A percentile compares a stretch with the other conserved stretches of the same genome.
These are phyloP conservation scores for Amphiduros pacificus DNA, from an alignment of 2,888 invertebrate species.

Conservation along the genomic window DNA sequence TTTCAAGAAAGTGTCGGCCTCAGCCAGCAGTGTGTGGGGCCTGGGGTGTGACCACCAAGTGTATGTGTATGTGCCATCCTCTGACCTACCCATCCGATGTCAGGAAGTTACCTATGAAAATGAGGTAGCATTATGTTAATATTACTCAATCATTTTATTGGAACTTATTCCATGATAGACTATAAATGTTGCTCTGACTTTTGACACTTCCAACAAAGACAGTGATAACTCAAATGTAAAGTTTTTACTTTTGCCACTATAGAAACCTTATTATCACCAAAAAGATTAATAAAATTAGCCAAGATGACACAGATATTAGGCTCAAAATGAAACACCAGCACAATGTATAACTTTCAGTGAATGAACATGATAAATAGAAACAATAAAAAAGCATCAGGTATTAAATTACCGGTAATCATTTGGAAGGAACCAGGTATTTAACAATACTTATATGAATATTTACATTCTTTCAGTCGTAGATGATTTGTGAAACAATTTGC, in stretches of 20 bases:
- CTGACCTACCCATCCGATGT: slow-evolving; percentile 87
- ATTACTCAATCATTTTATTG: background rate
- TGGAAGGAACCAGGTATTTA: background rate
- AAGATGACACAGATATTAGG: no score
- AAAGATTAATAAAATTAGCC: no score
- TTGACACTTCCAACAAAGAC: background rate
- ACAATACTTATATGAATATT: background rate
- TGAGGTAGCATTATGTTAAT: slow-evolving; percentile 65
- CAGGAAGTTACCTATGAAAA: slow-evolving; percentile 91
- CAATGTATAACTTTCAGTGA: no score
- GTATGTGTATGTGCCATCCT: slow-evolving; percentile 85
- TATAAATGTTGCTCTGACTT: background rate
- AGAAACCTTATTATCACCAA: no score
- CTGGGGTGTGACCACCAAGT: slow-evolving; percentile 91
- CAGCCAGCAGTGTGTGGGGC: slow-evolving; percentile 74
- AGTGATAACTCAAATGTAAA: no score
- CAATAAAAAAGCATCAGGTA: no score
- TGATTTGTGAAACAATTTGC: no score
- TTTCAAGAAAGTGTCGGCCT: slow-evolving; percentile 84
- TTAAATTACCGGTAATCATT: background rate
- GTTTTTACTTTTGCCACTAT: no score
- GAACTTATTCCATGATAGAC: background rate
- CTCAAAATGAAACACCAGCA: no score
- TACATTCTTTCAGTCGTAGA: background rate
- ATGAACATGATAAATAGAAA: no score